Evolutionary conservation across 1,140 invertebrate species (phyloP).

Genomic region (Drosophila neocordata): DNA sequence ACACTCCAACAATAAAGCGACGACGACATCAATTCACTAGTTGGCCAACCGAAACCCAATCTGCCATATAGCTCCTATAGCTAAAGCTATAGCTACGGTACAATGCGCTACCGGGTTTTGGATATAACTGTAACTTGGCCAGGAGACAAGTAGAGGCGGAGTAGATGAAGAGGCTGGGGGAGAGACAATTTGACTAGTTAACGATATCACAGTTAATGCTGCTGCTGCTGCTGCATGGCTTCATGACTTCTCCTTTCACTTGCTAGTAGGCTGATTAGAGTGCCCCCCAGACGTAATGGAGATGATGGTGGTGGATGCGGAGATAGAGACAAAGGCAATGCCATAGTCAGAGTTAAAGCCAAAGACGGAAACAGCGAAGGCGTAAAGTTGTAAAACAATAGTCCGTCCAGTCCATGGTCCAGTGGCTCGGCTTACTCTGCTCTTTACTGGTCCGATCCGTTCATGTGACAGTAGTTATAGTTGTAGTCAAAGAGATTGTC

Average conservation of each 20-base stretch:
- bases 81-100: constrained; percentile 36
- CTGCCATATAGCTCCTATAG: neutral
- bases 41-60: constrained; percentile 44
- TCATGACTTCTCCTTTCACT: constrained; percentile 76
- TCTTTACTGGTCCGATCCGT: constrained; percentile 8
- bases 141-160: neutral
- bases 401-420: constrained; percentile 36
- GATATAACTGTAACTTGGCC: constrained; percentile 52
- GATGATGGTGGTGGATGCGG: neutral
- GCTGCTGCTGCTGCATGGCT: constrained; percentile 52
- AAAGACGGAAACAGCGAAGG: constrained; percentile 1
- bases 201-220: constrained; percentile 56
- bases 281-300: constrained; percentile 1
- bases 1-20: no score
- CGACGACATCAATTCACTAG: constrained; percentile 1
- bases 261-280: constrained; percentile 58
- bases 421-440: neutral
- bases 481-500: constrained; percentile 45
- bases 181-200: constrained; percentile 65
- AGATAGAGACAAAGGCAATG: constrained; percentile 10
- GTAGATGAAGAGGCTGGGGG: neutral
- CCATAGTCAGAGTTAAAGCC: constrained; percentile 31
- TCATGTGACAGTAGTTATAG: constrained; percentile 61
- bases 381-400: constrained; percentile 62
- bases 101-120: constrained; percentile 75